A percentile compares a stretch with the other conserved stretches of the same genome.
These are phyloP conservation scores for Agrotis clavis DNA, from an alignment of 2,888 invertebrate genomes.

Conservation along the genomic window DNA sequence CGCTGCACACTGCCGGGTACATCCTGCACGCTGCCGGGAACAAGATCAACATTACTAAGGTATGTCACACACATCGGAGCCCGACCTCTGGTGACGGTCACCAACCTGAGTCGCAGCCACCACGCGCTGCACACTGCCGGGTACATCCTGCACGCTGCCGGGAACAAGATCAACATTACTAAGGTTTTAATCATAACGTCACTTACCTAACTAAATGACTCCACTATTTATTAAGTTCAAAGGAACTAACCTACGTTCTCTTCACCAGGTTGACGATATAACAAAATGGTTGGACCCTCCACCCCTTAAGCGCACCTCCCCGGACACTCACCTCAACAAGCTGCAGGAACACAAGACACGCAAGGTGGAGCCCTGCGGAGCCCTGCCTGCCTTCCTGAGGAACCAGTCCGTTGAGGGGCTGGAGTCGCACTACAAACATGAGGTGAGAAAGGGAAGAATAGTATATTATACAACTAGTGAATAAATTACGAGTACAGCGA, in stretches of 20 bases:
- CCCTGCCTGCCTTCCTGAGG: constrained; percentile 82
- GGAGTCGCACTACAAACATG: constrained; percentile 76
- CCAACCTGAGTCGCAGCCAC: constrained; percentile 73
- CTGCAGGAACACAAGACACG: constrained; percentile 69
- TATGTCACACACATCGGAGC: constrained; percentile 72
- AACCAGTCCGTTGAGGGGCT: constrained; percentile 88
- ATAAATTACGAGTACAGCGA: too few species aligned
- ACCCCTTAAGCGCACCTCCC: constrained; percentile 79
- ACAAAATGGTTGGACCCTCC: constrained; percentile 85
- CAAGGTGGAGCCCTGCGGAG: constrained; percentile 61
- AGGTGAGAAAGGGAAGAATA: constrained; percentile 27
- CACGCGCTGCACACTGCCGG: constrained; percentile 72
- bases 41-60: constrained; percentile 85
- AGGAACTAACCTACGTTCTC: too few species aligned
- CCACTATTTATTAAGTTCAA: too few species aligned
- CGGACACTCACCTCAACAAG: constrained; percentile 76
- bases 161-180: constrained; percentile 76
- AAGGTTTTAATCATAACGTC: too few species aligned
- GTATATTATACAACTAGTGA: too few species aligned
- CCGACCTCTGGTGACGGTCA: constrained; percentile 56
- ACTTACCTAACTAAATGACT: too few species aligned
- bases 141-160: constrained; percentile 82
- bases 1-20: constrained; percentile 77
- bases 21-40: constrained; percentile 80
- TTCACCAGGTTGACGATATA: constrained; percentile 85